phyloP scores from a whole-genome alignment of 1,140 invertebrate genomes.

The Hirudo medicinalis region DNA sequence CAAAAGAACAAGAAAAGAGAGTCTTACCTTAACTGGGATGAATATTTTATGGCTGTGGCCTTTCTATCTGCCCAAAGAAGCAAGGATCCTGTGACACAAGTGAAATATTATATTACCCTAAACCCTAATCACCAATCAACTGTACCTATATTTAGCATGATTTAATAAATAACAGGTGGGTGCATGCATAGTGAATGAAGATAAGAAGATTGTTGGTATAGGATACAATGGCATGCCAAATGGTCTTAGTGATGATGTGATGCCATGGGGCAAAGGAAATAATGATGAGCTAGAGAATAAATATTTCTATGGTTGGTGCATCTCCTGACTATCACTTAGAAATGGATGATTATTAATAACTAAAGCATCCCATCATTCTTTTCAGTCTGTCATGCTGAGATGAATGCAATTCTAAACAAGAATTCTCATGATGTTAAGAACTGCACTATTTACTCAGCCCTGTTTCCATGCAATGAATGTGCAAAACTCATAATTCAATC shows the following conservation, averaged over 20 bases:
- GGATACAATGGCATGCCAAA: constrained; percentile 91
- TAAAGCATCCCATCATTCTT: constrained; percentile 28
- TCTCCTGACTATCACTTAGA: too few relatives aligned
- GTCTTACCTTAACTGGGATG: constrained; percentile 62
- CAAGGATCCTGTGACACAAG: constrained; percentile 79
- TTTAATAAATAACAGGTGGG: constrained; percentile 51
- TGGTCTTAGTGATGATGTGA: constrained; percentile 70
- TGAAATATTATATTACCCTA: background rate
- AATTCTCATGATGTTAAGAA: constrained; percentile 60
- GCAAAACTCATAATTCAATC: constrained; percentile 91
- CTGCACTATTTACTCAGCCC: constrained; percentile 68
- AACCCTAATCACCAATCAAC: background rate
- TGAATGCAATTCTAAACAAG: constrained; percentile 89
- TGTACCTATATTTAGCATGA: background rate
- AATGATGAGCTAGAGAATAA: constrained; percentile 56
- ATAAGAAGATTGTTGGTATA: constrained; percentile 78
- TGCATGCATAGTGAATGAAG: constrained; percentile 73
- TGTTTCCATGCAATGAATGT: constrained; percentile 93
- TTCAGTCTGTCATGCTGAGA: constrained; percentile 88
- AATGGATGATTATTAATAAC: background rate
- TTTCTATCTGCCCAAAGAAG: constrained; percentile 73
- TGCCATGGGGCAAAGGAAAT: constrained; percentile 65
- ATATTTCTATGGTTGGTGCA: constrained; percentile 62
- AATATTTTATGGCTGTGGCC: constrained; percentile 82
- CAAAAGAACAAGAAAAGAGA: constrained; percentile 38